Evolutionary conservation across 2,113 vertebrate species (phyloP).

Genomic region (Hemibagrus wyckioides): DNA sequence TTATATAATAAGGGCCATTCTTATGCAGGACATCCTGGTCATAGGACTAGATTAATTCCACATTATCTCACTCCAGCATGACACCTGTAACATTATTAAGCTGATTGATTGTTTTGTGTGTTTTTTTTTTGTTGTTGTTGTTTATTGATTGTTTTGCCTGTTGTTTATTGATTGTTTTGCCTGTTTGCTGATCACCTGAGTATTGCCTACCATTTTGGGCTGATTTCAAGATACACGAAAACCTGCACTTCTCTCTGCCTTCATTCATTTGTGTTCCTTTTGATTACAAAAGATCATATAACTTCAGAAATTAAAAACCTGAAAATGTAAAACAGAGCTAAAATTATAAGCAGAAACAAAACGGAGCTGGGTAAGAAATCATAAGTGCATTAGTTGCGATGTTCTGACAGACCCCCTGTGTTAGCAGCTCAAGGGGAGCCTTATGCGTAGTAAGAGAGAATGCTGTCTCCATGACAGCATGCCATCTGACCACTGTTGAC

Average conservation of each 20-base stretch:
- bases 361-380: conserved; percentile 5
- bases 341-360: neutral
- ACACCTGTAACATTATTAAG: neutral
- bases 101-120: neutral
- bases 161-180: neutral
- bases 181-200: neutral
- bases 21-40: neutral
- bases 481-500: conserved; percentile 49
- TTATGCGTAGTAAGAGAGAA: conserved; percentile 36
- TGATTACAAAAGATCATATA: neutral
- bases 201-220: neutral
- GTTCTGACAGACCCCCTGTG: conserved; percentile 22
- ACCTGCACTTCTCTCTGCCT: neutral
- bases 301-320: neutral
- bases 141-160: too few species aligned
- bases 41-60: neutral
- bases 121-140: too few species aligned
- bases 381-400: neutral
- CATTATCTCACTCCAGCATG: neutral
- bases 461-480: conserved; percentile 52
- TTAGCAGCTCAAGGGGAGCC: neutral
- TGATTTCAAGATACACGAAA: neutral
- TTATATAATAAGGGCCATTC: neutral
- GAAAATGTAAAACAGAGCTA: neutral
- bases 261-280: neutral